Evolutionary conservation across 2,113 vertebrate species (phyloP).

Genomic region (Chloebia gouldiae): DNA sequence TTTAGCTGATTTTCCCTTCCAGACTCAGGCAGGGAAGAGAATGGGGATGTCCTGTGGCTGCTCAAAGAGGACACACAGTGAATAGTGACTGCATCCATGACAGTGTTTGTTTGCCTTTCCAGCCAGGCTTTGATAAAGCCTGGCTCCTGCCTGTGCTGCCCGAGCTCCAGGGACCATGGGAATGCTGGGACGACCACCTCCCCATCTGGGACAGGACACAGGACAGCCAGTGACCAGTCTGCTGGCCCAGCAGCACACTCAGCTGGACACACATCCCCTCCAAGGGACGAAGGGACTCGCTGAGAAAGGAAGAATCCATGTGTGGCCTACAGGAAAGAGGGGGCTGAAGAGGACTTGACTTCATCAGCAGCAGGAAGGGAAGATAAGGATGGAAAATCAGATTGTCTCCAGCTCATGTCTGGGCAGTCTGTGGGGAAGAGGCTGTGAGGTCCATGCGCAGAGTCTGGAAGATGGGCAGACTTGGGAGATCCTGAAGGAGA

Average conservation of each 20-base stretch:
- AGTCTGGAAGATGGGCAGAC: background rate
- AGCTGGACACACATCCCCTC: slow-evolving; percentile 35
- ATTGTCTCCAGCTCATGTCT: background rate
- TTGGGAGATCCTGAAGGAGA: background rate
- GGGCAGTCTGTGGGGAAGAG: background rate
- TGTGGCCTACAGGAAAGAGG: slow-evolving; percentile 49
- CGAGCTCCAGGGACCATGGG: slow-evolving; percentile 15
- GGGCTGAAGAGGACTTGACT: slow-evolving; percentile 34
- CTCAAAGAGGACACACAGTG: background rate
- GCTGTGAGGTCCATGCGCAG: background rate
- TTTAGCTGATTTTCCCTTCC: background rate
- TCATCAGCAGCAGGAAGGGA: background rate
- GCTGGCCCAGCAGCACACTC: background rate
- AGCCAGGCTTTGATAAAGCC: slow-evolving; percentile 34
- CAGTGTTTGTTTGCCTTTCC: slow-evolving; percentile 54
- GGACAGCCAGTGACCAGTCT: background rate
- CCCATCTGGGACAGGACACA: background rate
- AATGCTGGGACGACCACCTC: background rate
- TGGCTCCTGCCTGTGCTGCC: background rate
- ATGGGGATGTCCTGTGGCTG: background rate
- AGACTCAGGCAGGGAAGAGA: background rate
- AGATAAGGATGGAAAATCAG: slow-evolving; percentile 44
- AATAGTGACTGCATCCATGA: background rate
- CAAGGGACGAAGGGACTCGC: background rate
- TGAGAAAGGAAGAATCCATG: background rate